Base-by-base conservation (phyloP, 2,797 vertebrate species). In the Catharus ustulatus region DNA sequence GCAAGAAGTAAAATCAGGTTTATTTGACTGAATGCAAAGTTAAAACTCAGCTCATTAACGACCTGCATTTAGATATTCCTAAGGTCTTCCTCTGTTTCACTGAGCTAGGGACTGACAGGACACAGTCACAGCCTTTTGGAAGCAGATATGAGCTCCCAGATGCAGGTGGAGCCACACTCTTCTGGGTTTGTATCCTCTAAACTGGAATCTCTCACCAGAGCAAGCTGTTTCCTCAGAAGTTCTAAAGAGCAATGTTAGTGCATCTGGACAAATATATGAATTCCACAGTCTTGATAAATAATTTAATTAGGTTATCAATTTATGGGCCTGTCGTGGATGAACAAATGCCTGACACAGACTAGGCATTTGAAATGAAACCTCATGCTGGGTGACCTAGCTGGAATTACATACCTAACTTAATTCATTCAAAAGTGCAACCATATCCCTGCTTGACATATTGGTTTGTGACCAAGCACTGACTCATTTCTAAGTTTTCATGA, bases 261-360 rank as follows among this genome's bases (percentile, higher is more conserved):
- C 6, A 45, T 3, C 21, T 1, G 0, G 8, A 77, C 36, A 73
- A 89, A 79, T 62, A 45, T 18, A 36, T 62, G 29, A 81, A 87
- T 79, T 89, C 46, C 40, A 76, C 27, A 82, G 14, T 36, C 45
- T 67, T 69, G 36, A 87, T 79, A 90, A 94, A 73, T 84, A 79
- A 84, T 93, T 81, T 84, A 64, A 74, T 81, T 63, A 67, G 34
- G 22, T 75, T 90, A 88, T 55, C 61, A 72, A 32, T 54, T 58
- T 84, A 76, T 81, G n/a, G 59, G 21, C 29, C 23, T 59, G 27
- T 73, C 16, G 7, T 32, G 43, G 68, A 90, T 67, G 59, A 86
- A 93, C 72, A 89, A 90, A 64, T 34, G 36, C 45, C 36, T 84
- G 48, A 74, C 66, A 61, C 17, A 63, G 61, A 45, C 49, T 29